Evolutionary conservation across 2,888 invertebrate species (phyloP).

Genomic region (Eupithecia vulgata): DNA sequence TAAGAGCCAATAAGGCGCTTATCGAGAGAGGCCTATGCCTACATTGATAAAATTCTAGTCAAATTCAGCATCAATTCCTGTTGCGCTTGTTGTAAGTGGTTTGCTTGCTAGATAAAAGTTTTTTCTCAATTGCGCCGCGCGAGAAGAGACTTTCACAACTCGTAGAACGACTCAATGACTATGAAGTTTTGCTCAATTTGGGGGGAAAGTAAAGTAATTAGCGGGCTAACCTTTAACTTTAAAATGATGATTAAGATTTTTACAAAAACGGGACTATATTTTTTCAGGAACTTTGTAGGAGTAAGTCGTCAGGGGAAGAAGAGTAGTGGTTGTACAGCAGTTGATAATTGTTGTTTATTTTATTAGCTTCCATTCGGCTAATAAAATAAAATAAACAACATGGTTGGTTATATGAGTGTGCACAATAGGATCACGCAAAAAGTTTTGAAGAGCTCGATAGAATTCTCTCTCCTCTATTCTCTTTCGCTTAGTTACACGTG

Average conservation of each 20-base stretch:
- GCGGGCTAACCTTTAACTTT: background rate
- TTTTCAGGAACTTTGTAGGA: background rate
- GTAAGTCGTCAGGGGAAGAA: background rate
- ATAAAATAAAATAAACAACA: too few species aligned
- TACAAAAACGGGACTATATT: background rate
- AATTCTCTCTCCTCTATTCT: too few species aligned
- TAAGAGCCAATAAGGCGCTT: background rate
- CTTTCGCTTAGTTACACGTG: too few species aligned
- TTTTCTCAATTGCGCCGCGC: background rate
- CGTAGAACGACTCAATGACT: background rate
- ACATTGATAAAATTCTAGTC: background rate
- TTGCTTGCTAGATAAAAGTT: background rate
- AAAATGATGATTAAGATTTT: conserved; percentile 4
- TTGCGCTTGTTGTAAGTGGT: background rate
- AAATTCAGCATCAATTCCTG: background rate
- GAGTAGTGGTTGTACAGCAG: background rate
- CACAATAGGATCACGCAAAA: too few species aligned
- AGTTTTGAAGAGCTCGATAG: too few species aligned
- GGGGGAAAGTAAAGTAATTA: background rate
- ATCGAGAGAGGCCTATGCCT: background rate
- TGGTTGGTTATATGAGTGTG: too few species aligned
- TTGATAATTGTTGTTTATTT: background rate
- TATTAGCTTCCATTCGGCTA: too few species aligned
- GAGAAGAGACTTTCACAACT: background rate
- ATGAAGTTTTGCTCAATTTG: background rate